These are phyloP conservation scores for Coreoperca whiteheadi DNA, from an alignment of 2,113 vertebrate genomes.

Conservation along the genomic window DNA sequence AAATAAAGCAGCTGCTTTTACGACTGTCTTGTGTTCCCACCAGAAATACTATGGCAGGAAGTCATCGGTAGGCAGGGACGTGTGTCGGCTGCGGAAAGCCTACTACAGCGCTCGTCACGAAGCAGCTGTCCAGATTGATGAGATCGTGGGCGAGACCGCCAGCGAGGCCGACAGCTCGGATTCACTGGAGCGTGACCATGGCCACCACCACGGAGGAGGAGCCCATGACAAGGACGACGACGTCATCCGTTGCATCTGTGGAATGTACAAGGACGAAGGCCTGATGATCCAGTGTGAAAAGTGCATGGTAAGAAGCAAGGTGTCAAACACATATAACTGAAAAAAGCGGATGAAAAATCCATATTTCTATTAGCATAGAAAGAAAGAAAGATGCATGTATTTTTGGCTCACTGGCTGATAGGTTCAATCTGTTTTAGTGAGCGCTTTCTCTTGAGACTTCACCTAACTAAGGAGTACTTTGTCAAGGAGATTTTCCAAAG, in stretches of 20 bases:
- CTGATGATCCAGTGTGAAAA: constrained; percentile 99
- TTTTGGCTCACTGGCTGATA: neutral
- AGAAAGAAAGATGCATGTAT: neutral
- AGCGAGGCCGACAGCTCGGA: constrained; percentile 99
- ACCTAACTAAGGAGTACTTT: constrained; percentile 22
- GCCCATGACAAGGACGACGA: constrained; percentile 91
- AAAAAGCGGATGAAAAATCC: neutral
- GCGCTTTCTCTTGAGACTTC: constrained; percentile 20
- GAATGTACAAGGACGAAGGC: constrained; percentile 98
- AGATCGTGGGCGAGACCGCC: constrained; percentile 96
- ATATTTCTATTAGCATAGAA: neutral
- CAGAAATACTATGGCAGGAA: constrained; percentile 99
- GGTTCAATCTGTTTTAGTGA: constrained; percentile 26
- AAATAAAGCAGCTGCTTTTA: neutral
- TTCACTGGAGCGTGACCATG: constrained; percentile 84
- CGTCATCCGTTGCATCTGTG: constrained; percentile 97
- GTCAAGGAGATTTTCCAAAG: constrained; percentile 37
- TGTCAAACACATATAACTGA: too few relatives aligned
- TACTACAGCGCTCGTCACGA: constrained; percentile 96
- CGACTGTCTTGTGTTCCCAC: neutral
- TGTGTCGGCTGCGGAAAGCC: constrained; percentile 94
- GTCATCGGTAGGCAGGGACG: constrained; percentile 91
- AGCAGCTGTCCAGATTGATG: constrained; percentile 94
- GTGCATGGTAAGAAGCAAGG: constrained; percentile 91
- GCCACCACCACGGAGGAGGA: constrained; percentile 74